These are phyloP conservation scores for Helogale parvula DNA, from an alignment of 2,113 vertebrate genomes.

Conservation along the genomic window DNA sequence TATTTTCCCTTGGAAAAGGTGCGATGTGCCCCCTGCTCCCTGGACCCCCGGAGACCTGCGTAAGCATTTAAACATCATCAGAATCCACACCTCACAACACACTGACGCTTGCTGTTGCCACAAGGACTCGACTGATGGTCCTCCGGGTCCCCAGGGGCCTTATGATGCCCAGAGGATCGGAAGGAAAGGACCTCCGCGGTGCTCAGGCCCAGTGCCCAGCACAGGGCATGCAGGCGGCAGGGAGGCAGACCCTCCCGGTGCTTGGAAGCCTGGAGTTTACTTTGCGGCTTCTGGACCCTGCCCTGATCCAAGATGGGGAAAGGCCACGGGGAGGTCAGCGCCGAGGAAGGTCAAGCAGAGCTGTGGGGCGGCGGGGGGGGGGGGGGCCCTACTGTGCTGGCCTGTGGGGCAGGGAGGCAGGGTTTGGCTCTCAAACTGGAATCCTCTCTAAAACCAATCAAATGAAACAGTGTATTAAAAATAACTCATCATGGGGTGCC, in stretches of 20 bases:
- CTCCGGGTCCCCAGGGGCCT: background rate
- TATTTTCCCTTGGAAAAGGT: background rate
- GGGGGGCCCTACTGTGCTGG: background rate
- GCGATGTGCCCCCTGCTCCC: background rate
- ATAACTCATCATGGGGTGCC: too few species aligned
- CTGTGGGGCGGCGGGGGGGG: too few species aligned
- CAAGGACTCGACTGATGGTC: background rate
- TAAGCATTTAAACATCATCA: background rate
- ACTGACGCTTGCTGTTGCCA: fast-evolving
- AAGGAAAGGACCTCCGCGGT: background rate
- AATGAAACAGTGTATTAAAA: background rate
- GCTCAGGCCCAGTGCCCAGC: background rate
- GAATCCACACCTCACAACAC: background rate
- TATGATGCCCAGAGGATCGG: too few species aligned
- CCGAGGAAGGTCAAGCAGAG: background rate
- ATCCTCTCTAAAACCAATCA: background rate
- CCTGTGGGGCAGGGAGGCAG: too few species aligned
- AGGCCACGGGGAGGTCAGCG: too few species aligned
- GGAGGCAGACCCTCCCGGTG: background rate
- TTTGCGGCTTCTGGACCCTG: background rate
- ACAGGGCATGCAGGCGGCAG: background rate
- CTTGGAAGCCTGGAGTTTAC: background rate
- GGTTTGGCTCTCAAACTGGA: background rate
- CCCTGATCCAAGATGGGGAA: background rate
- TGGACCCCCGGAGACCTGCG: background rate